A percentile compares a stretch with the other conserved stretches of the same genome.
Conservation (phyloP, 2,113 vertebrate genomes). For the Enhydra lutris region DNA sequence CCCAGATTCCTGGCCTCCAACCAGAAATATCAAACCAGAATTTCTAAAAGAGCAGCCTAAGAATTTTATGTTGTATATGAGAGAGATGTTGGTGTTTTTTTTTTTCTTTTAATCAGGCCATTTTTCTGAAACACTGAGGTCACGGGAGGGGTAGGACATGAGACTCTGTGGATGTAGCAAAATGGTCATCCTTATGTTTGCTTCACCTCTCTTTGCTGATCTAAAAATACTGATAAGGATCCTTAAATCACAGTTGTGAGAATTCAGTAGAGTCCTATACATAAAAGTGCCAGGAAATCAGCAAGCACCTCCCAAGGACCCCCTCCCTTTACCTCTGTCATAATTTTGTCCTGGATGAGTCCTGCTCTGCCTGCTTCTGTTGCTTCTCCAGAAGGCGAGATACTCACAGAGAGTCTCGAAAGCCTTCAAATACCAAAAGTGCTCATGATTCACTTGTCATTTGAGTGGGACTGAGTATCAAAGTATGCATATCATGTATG, state of each 20-base stretch:
- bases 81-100: neutral
- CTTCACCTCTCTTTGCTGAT: neutral
- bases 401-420: neutral
- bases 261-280: neutral
- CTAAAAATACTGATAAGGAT: neutral
- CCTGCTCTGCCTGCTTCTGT: neutral
- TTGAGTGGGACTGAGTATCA: neutral
- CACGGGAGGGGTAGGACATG: neutral
- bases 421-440: neutral
- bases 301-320: neutral
- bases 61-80: neutral
- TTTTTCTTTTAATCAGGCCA: neutral
- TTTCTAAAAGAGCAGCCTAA: neutral
- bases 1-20: neutral
- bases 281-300: neutral
- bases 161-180: neutral
- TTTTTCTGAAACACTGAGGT: neutral
- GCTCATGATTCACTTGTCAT: neutral
- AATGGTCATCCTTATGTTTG: neutral
- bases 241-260: neutral
- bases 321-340: neutral
- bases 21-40: neutral
- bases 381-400: neutral
- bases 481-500: neutral
- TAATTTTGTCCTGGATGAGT: neutral